These are phyloP conservation scores for Elachura formosa DNA, from an alignment of 2,113 vertebrate species.

Conservation along the genomic window DNA sequence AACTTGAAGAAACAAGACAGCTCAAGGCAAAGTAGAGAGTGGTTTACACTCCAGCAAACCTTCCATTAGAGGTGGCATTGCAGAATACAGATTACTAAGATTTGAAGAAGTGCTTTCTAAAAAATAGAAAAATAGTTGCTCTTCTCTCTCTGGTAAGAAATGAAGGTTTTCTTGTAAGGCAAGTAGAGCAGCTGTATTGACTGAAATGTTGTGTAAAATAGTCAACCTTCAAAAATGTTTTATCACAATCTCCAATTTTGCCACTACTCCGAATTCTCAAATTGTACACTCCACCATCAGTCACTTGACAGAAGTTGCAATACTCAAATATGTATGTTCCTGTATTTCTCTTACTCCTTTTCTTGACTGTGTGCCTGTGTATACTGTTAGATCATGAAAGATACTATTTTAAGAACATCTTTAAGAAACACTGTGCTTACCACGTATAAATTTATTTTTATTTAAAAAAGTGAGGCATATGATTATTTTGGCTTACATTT, in stretches of 20 bases:
- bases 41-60: constrained; percentile 61
- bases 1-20: constrained; percentile 68
- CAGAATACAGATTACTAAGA: constrained; percentile 64
- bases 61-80: constrained; percentile 52
- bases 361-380: not conserved
- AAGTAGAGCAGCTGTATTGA: constrained; percentile 4
- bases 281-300: not conserved
- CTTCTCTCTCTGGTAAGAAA: constrained; percentile 34
- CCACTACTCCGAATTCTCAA: not conserved
- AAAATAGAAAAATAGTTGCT: not conserved
- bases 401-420: not conserved
- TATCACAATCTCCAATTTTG: not conserved
- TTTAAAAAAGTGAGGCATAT: not conserved
- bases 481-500: not conserved
- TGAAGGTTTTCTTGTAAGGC: constrained; percentile 36
- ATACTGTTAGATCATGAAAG: not conserved
- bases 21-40: constrained; percentile 62
- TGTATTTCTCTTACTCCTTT: not conserved
- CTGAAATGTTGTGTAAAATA: not conserved
- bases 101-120: constrained; percentile 21
- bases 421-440: not conserved
- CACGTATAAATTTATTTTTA: not conserved
- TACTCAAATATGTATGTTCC: not conserved
- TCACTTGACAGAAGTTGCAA: not conserved
- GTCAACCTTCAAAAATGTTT: constrained; percentile 8